Evolutionary conservation across 2,797 vertebrate genomes (phyloP).

Genomic region (Chaunax sp.): DNA sequence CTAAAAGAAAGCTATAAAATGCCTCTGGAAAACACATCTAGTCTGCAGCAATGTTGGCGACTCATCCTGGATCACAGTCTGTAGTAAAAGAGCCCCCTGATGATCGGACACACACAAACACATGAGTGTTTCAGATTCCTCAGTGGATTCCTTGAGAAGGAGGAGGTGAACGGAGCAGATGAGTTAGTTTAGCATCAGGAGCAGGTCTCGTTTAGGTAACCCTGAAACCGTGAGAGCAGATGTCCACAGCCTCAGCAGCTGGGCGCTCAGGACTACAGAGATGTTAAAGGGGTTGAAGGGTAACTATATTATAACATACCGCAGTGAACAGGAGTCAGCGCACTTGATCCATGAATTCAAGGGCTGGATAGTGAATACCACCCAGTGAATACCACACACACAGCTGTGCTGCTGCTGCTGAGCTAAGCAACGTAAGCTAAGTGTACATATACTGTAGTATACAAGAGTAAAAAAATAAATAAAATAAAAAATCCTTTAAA

Average conservation of each 20-base stretch:
- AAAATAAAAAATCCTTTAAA: too few species aligned
- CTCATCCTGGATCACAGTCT: conserved; percentile 16
- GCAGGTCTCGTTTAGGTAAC: conserved; percentile 62
- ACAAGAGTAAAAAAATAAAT: too few species aligned
- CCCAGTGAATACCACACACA: conserved; percentile 83
- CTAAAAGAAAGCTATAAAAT: conserved; percentile 2
- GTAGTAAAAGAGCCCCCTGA: conserved; percentile 15
- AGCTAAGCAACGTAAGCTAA: too few species aligned
- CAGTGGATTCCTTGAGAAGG: conserved; percentile 40
- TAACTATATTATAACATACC: conserved; percentile 60
- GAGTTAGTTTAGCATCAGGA: conserved; percentile 73
- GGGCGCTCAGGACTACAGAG: conserved; percentile 37
- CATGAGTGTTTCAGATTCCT: conserved; percentile 57
- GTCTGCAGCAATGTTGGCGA: background rate
- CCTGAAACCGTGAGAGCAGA: conserved; percentile 72
- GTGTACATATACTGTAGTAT: too few species aligned
- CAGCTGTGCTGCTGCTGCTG: conserved; percentile 62
- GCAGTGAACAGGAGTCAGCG: conserved; percentile 71
- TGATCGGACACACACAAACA: conserved; percentile 31
- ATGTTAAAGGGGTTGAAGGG: conserved; percentile 36
- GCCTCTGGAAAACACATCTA: conserved; percentile 12
- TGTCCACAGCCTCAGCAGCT: conserved; percentile 67
- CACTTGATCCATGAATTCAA: conserved; percentile 78
- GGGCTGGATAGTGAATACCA: conserved; percentile 71
- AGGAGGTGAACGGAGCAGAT: conserved; percentile 37